A percentile compares a stretch with the other conserved stretches of the same genome.
Conservation (phyloP, 2,113 vertebrate genomes). For the Albula goreensis region DNA sequence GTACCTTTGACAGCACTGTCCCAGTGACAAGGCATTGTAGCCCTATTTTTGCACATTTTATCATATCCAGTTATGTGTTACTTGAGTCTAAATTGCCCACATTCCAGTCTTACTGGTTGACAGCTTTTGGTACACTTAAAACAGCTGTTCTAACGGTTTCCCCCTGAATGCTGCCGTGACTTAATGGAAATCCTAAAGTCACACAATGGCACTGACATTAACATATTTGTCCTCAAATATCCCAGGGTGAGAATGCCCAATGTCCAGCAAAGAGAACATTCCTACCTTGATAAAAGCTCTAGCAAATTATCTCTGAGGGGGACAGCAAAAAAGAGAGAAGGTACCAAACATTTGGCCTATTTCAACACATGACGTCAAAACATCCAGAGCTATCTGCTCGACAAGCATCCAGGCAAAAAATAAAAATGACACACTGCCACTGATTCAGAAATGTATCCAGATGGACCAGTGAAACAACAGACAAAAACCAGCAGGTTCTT, state of each 20-base stretch:
- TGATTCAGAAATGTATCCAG: not conserved
- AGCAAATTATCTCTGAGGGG: not conserved
- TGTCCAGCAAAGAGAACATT: not conserved
- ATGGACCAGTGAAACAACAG: not conserved
- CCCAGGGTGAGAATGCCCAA: constrained; percentile 14
- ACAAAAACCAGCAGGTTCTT: not conserved
- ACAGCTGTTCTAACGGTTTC: constrained; percentile 62
- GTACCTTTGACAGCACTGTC: too few species aligned
- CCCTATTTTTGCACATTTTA: too few species aligned
- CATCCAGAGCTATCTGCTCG: not conserved
- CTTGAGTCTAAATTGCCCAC: not conserved
- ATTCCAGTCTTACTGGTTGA: not conserved
- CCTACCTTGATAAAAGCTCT: not conserved
- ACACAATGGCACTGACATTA: not conserved
- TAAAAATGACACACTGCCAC: not conserved
- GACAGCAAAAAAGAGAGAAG: not conserved
- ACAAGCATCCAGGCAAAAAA: not conserved
- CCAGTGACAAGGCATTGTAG: too few species aligned
- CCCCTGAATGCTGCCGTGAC: constrained; percentile 25
- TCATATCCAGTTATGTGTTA: not conserved
- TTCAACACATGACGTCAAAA: not conserved
- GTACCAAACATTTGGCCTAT: not conserved
- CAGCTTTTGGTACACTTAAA: not conserved
- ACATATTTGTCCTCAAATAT: not conserved
- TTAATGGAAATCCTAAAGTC: not conserved